These are phyloP conservation scores for Lathronympha strigana DNA, from an alignment of 2,888 invertebrate genomes.

Conservation along the genomic window DNA sequence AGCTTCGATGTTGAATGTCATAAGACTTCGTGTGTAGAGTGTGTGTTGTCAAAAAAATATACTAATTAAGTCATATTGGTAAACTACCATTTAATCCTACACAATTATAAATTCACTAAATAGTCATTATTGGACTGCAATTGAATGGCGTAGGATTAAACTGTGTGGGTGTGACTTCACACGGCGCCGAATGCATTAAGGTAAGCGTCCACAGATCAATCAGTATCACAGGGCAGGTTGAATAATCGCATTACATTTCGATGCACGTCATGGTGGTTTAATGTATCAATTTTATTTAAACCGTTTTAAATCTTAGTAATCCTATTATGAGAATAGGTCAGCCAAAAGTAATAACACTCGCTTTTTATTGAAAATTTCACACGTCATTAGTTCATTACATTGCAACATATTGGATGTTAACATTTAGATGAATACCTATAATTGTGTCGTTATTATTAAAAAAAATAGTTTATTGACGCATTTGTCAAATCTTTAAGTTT, in stretches of 20 bases:
- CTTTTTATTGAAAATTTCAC: background rate
- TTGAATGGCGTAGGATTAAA: slow-evolving; percentile 27
- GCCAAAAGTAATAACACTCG: background rate
- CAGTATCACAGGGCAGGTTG: slow-evolving; percentile 14
- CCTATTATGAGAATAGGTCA: background rate
- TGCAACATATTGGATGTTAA: no score
- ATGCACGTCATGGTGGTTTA: slow-evolving; percentile 10
- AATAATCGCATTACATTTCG: slow-evolving; percentile 15
- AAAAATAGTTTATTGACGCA: no score
- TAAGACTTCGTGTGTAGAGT: no score
- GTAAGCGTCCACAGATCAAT: slow-evolving; percentile 20
- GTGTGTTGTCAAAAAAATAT: no score
- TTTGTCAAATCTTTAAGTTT: no score
- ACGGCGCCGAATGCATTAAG: slow-evolving; percentile 25
- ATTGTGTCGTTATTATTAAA: no score
- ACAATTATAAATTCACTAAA: slow-evolving; percentile 5
- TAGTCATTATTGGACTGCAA: slow-evolving; percentile 25
- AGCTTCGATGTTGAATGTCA: no score
- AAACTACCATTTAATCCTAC: background rate
- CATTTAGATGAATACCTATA: no score
- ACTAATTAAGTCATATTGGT: no score
- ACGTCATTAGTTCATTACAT: no score
- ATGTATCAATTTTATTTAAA: background rate
- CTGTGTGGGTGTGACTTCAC: slow-evolving; percentile 32
- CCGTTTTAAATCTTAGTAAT: background rate